phyloP scores from a whole-genome alignment of 2,797 vertebrate genomes.

The Orientallactaga sibirica region DNA sequence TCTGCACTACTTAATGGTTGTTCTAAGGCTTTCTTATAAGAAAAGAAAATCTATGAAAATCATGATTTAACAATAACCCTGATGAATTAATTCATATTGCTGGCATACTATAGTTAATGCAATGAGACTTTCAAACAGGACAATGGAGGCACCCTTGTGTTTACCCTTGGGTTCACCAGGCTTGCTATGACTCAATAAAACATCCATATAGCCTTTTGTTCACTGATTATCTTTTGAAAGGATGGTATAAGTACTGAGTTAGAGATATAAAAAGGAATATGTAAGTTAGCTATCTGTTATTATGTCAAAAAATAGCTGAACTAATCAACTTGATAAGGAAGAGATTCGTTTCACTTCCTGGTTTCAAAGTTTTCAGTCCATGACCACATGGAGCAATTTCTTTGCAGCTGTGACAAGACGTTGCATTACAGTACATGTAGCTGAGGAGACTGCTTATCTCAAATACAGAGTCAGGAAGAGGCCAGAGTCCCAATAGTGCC shows the following conservation, averaged over 20 bases:
- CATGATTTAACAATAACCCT: conserved; percentile 3
- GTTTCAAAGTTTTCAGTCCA: background rate
- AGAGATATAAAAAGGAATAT: background rate
- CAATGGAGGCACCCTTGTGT: background rate
- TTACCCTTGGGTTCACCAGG: conserved; percentile 13
- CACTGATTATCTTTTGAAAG: conserved; percentile 18
- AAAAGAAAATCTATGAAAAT: conserved; percentile 57
- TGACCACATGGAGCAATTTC: background rate
- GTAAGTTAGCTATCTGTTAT: background rate
- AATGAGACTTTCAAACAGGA: conserved; percentile 15
- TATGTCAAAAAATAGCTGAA: background rate
- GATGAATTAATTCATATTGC: conserved; percentile 37
- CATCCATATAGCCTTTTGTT: conserved; percentile 30
- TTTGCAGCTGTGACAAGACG: background rate
- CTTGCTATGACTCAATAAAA: background rate
- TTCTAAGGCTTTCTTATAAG: conserved; percentile 32
- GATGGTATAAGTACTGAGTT: background rate
- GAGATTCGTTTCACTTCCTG: background rate
- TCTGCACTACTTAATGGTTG: conserved; percentile 13
- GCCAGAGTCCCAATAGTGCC: background rate
- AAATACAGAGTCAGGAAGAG: background rate
- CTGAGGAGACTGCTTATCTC: background rate
- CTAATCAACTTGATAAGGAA: background rate
- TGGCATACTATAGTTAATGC: background rate
- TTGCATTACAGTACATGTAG: no score